Evolutionary conservation across 2,797 vertebrate species (phyloP).

Genomic region (Atherinosoma microstoma): DNA sequence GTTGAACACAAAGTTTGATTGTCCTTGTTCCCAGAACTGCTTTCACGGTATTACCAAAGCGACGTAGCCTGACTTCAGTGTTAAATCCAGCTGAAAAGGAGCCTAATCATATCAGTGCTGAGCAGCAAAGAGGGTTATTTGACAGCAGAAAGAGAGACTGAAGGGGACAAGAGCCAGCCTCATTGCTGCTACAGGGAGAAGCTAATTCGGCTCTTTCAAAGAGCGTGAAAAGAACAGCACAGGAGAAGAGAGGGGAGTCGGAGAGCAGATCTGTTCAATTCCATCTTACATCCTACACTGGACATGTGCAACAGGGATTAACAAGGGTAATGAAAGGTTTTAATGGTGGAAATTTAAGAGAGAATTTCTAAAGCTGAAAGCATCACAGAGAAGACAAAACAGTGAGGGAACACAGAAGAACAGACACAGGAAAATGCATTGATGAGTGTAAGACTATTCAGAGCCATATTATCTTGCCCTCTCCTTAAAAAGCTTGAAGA

Average conservation of each 20-base stretch:
- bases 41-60: slow-evolving; percentile 58
- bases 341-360: slow-evolving; percentile 57
- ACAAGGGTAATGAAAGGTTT: slow-evolving; percentile 67
- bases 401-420: slow-evolving; percentile 18
- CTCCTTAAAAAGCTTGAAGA: slow-evolving; percentile 49
- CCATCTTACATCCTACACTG: slow-evolving; percentile 54
- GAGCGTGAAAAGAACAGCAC: slow-evolving; percentile 63
- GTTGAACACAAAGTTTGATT: slow-evolving; percentile 53
- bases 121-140: slow-evolving; percentile 80
- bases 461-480: slow-evolving; percentile 28
- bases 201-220: slow-evolving; percentile 75
- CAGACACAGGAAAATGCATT: neutral
- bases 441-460: slow-evolving; percentile 14
- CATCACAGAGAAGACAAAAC: slow-evolving; percentile 36
- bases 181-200: slow-evolving; percentile 67
- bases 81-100: slow-evolving; percentile 74
- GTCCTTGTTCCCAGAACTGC: slow-evolving; percentile 60
- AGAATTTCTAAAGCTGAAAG: slow-evolving; percentile 32
- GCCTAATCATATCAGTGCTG: slow-evolving; percentile 74
- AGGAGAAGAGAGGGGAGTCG: slow-evolving; percentile 58
- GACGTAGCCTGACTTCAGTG: slow-evolving; percentile 59
- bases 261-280: slow-evolving; percentile 71
- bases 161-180: slow-evolving; percentile 72
- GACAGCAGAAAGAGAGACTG: slow-evolving; percentile 73
- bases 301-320: slow-evolving; percentile 73